phyloP scores from a whole-genome alignment of 2,797 vertebrate species.

The Peromyscus attwateri region DNA sequence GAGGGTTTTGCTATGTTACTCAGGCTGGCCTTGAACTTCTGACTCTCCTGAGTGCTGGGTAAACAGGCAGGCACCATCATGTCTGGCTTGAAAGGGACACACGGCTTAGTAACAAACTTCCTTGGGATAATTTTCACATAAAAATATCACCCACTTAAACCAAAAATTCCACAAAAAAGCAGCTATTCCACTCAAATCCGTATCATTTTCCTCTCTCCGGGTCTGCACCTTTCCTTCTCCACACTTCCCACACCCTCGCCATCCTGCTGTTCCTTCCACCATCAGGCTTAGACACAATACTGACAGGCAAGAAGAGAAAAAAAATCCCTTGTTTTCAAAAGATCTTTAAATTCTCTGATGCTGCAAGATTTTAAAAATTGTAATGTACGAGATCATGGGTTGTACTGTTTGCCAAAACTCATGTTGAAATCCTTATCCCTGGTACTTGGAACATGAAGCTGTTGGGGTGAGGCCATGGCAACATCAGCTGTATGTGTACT shows the following conservation, averaged over 20 bases:
- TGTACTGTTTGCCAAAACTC: background rate
- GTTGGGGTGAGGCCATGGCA: background rate
- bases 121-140: background rate
- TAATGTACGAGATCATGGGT: background rate
- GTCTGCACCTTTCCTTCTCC: rapidly evolving
- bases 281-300: background rate
- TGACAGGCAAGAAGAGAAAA: background rate
- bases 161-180: background rate
- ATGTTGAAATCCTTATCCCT: background rate
- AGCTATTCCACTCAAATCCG: background rate
- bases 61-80: no score
- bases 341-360: background rate
- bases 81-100: background rate
- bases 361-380: background rate
- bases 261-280: background rate
- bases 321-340: background rate
- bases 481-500: background rate
- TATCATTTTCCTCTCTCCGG: background rate
- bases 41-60: no score
- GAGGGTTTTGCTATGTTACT: background rate
- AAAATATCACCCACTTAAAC: background rate
- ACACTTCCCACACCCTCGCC: rapidly evolving
- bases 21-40: background rate
- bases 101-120: background rate
- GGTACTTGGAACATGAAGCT: background rate